Base-by-base conservation (phyloP, 2,113 vertebrate genomes). In the Circaetus cinerascens region DNA sequence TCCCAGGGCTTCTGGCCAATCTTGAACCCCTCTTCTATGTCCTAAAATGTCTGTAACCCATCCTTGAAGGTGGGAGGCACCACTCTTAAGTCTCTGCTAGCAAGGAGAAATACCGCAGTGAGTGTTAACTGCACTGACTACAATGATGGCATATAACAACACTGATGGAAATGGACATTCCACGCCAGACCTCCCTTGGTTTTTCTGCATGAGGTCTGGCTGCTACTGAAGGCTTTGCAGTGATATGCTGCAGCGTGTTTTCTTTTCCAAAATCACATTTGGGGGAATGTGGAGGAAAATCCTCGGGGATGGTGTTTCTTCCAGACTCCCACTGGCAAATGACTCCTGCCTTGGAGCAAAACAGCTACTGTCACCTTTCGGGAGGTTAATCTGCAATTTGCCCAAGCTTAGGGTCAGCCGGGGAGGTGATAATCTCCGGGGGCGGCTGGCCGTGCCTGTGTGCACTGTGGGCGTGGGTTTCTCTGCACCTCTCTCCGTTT, bases 221-320 rank as follows among this genome's bases (percentile, higher is more conserved):
- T 90, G 46, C 74, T 43, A 2, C 46, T 4, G 9, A 15, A 46
- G 40, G 21, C 27, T 88, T 69, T 69, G 30, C 59, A 73, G 27
- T 10, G 14, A 23, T 0, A 0, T 3, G 10, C 5, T 38, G 56
- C 86, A 72, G 29, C 0, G 0, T 5, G 11, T 23, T 72, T 38
- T 40, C 26, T 60, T 85, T 62, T 23, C 57, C 67, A 66, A 21
- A 79, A 16, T 36, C 29, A 9, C 10, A 11, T 46, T 5, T 57
- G 4, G 25, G 41, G 17, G 12, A 71, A 72, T 0, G 19, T 6
- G 1, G 48, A 46, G 38, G 48, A 26, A 41, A 75, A 48, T 11
- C 67, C 60, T 57, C 3, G 0, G 20, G 29, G 23, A 78, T 25
- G 13, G 7, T 30, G 17, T 36, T 90, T 41, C 18, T 74, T 84